Evolutionary conservation across 2,797 vertebrate genomes (phyloP), one percentile per base, ranked within the genome.

Genomic region (Peromyscus nudipes): DNA sequence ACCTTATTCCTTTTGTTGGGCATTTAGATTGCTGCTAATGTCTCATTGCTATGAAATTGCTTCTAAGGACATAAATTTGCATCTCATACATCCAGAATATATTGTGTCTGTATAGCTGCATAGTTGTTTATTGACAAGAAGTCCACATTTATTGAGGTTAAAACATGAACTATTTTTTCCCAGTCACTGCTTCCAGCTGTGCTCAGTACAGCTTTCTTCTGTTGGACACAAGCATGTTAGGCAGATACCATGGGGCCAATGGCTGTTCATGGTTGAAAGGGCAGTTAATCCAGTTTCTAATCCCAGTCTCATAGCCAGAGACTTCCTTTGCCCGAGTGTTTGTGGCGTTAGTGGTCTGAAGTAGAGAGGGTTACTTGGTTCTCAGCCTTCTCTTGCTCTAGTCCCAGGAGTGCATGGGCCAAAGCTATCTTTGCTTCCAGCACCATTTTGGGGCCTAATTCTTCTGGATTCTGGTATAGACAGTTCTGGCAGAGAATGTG

Each of bases 41-140:
- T 81, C 49, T 88, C 83, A 69, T 80, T 88, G 86, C 64, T 91
- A 37, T 85, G 90, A 77, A 37, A 73, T 79, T 55, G 88, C 34
- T 62, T 71, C 76, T 46, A 0, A 82, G 84, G 93, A 79, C 6
- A 29, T 92, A 82, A 91, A 65, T 91, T 67, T 34, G 83, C 12
- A 25, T 89, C 25, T 95, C 10, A 1, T 86, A 40, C 77, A 65
- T 40, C 65, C 37, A 95, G 27, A 81, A 60, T 85, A 55, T 3
- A 93, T 75, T 77, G 0, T 65, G 27, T 57, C 34, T 87, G 1
- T 69, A 21, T 64, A 81, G 76, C 62, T 87, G 25, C 34, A 4
- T 79, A 84, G 37, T 6, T 76, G 19, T 90, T 92, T 79, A 13
- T 85, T 84, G 71, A 89, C 84, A 94, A 82, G 27, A 95, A 86